Evolutionary conservation across 2,888 invertebrate genomes (phyloP).

Genomic region (Nomada fabriciana): DNA sequence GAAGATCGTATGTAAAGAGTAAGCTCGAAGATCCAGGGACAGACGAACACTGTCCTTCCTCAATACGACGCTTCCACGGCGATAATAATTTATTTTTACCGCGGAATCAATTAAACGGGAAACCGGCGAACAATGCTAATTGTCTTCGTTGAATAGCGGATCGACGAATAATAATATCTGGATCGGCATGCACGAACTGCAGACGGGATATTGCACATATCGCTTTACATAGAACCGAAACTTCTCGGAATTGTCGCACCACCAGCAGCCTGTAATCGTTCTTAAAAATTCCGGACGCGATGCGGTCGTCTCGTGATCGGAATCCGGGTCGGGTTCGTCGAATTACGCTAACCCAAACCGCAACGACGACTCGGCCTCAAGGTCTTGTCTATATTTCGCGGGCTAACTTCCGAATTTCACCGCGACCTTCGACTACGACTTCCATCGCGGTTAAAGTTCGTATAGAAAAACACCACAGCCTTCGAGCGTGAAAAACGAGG

Average conservation of each 20-base stretch:
- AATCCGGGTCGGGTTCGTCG: slow-evolving; percentile 35
- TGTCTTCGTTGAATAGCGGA: no score
- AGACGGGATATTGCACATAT: no score
- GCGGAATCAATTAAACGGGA: no score
- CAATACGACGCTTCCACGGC: no score
- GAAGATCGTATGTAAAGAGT: no score
- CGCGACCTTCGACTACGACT: neutral
- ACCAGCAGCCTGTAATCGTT: neutral
- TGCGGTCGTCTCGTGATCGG: neutral
- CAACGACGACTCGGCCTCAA: slow-evolving; percentile 15
- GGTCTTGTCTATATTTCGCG: slow-evolving; percentile 16
- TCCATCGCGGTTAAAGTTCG: neutral
- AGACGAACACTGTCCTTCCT: neutral
- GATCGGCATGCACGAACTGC: no score
- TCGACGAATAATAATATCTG: no score
- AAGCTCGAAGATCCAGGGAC: no score
- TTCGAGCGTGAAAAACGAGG: no score
- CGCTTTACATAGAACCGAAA: neutral
- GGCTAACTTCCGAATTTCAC: neutral
- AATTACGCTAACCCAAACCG: slow-evolving; percentile 24
- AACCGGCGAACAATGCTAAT: no score
- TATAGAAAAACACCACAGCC: no score
- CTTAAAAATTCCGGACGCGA: slow-evolving; percentile 7
- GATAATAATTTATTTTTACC: no score
- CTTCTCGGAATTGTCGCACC: neutral